A percentile compares a stretch with the other conserved stretches of the same genome.
Evolutionary conservation across 2,797 vertebrate genomes (phyloP).

Genomic region (Clarias platycephalus): DNA sequence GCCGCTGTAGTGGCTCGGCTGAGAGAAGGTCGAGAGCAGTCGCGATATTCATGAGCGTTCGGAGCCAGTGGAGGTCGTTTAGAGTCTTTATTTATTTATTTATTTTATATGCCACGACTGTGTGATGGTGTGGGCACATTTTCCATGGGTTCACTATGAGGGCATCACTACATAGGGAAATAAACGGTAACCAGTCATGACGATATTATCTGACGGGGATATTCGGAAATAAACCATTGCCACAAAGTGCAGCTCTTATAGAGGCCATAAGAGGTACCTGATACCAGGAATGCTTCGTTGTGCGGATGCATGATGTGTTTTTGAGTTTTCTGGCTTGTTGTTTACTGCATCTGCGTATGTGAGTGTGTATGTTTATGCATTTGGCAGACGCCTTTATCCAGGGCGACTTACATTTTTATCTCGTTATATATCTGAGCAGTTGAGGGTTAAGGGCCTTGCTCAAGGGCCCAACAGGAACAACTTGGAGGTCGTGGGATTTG

Average conservation of each 20-base stretch:
- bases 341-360: neutral
- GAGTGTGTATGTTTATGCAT: too few relatives aligned
- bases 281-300: neutral
- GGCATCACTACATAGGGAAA: slow-evolving; percentile 1
- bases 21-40: slow-evolving; percentile 4
- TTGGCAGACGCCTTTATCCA: too few relatives aligned
- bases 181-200: neutral
- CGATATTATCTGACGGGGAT: neutral
- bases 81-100: neutral
- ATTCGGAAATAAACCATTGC: neutral
- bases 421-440: too few relatives aligned
- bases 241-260: neutral
- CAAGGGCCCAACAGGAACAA: too few relatives aligned
- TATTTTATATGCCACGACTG: neutral
- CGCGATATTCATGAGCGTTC: slow-evolving; percentile 15
- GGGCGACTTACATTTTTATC: too few relatives aligned
- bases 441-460: too few relatives aligned
- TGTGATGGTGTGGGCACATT: neutral
- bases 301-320: neutral
- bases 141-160: neutral
- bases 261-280: neutral
- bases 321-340: neutral
- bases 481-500: too few relatives aligned
- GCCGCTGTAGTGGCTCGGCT: neutral
- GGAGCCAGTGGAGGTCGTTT: slow-evolving; percentile 22